Conservation (phyloP, 2,888 invertebrate genomes). For the Melieria crassipennis region DNA sequence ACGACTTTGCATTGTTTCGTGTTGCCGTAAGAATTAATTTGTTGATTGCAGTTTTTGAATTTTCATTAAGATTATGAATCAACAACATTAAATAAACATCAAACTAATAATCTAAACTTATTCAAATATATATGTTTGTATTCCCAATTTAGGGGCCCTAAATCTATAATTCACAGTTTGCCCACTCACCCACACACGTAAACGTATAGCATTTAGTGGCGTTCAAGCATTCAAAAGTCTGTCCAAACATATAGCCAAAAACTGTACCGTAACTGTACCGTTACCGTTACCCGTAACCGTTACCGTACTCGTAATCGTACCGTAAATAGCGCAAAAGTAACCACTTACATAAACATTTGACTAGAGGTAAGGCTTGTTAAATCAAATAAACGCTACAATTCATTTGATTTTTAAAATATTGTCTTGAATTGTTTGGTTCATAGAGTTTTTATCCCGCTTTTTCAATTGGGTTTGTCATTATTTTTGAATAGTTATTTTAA, state of each 20-base stretch:
- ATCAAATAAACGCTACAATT: slow-evolving; percentile 27
- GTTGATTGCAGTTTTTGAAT: no score
- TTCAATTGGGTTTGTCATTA: no score
- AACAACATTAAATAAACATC: slow-evolving; percentile 6
- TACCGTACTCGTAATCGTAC: slow-evolving; percentile 20
- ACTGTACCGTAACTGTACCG: slow-evolving; percentile 11
- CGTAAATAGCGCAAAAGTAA: slow-evolving; percentile 29
- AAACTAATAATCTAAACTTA: slow-evolving; percentile 17
- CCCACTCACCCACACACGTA: slow-evolving; percentile 17
- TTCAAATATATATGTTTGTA: slow-evolving; percentile 25
- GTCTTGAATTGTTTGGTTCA: slow-evolving; percentile 16
- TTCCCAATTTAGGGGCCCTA: slow-evolving; percentile 29
- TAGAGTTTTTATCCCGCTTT: no score
- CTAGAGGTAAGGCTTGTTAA: slow-evolving; percentile 50
- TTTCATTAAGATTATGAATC: no score
- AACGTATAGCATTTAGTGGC: slow-evolving; percentile 26
- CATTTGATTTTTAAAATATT: slow-evolving; percentile 22
- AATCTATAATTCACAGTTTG: neutral
- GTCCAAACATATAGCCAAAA: slow-evolving; percentile 20
- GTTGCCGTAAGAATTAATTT: no score
- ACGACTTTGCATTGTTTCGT: no score
- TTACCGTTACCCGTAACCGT: slow-evolving; percentile 20
- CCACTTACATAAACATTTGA: slow-evolving; percentile 40
- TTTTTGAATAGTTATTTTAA: no score
- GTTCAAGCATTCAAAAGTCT: slow-evolving; percentile 18